Base-by-base conservation (phyloP, 2,797 vertebrate genomes). In the Sebastes kiyomatsui region DNA sequence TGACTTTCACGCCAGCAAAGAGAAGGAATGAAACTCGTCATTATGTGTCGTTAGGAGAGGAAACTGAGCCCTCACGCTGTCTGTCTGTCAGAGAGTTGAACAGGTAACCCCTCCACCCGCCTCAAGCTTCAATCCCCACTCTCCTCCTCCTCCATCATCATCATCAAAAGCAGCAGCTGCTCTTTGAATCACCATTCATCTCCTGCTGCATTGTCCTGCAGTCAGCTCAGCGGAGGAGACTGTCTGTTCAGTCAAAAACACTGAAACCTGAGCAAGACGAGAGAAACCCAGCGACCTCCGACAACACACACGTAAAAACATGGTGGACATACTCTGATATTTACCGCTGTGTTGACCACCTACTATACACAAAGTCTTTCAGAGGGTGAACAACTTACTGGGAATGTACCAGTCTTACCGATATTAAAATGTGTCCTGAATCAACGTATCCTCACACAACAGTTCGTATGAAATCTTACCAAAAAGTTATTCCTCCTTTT, bases 151-250 rank as follows among this genome's bases (percentile, higher is more conserved):
- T 27, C 38, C 16, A 56, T 42, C 52, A 32, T 67, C 78, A 65
- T 72, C 80, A 82, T 90, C 87, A 80, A 83, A 87, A 81, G 80
- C 87, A 72, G 79, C 91, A 92, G 89, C 89, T 92, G 87, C 84
- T 88, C 80, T 85, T 82, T 81, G 75, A 76, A 83, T 86, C 75
- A 58, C 80, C 82, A 73, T 84, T 90, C 82, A 85, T 86, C 82
- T 85, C 52, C 72, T 3, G 75, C 80, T 66, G 62, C 55, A 78
- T 91, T 93, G 92, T 93, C 77, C 86, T 32, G 74, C 81, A 70
- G 83, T 76, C 83, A 65, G 81, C 27, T 66, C 60, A 75, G 81
- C 33, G 79, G 77, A 78, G 82, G 78, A 79, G 67, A 38, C 81
- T 54, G 84, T 82, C 87, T 77, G 85, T 70, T 2, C 71, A 38